A percentile compares a stretch with the other conserved stretches of the same genome.
Evolutionary conservation across 2,797 vertebrate genomes (phyloP).

Genomic region (Sparus aurata): DNA sequence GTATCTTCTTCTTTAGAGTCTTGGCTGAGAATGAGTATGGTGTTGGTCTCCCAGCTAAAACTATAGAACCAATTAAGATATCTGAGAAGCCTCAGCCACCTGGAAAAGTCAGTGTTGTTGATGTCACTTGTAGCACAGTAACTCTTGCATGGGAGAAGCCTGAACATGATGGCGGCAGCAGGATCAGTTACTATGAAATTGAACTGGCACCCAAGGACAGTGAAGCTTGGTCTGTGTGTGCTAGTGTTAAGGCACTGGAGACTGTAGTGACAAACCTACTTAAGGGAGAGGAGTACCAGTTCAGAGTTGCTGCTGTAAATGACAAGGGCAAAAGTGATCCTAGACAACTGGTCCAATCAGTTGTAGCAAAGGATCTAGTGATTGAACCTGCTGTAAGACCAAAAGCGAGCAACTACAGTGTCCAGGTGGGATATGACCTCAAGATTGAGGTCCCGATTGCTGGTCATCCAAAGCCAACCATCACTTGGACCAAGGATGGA

Average conservation of each 20-base stretch:
- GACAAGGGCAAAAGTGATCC: slow-evolving; percentile 98
- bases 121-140: slow-evolving; percentile 93
- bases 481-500: slow-evolving; percentile 96
- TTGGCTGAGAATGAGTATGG: slow-evolving; percentile 97
- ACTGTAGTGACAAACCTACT: slow-evolving; percentile 92
- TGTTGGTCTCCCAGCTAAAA: slow-evolving; percentile 93
- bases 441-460: slow-evolving; percentile 95
- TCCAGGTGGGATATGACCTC: slow-evolving; percentile 96
- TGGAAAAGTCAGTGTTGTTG: slow-evolving; percentile 95
- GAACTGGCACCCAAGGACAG: slow-evolving; percentile 95
- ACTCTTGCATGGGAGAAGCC: slow-evolving; percentile 96
- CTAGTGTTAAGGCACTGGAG: slow-evolving; percentile 92
- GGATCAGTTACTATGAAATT: slow-evolving; percentile 94
- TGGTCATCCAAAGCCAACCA: slow-evolving; percentile 95
- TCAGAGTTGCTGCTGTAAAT: slow-evolving; percentile 96
- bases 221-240: slow-evolving; percentile 94
- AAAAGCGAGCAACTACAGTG: slow-evolving; percentile 90
- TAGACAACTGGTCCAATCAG: slow-evolving; percentile 91
- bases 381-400: slow-evolving; percentile 94
- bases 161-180: slow-evolving; percentile 96
- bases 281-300: slow-evolving; percentile 95
- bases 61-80: slow-evolving; percentile 92
- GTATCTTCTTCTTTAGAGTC: slow-evolving; percentile 96
- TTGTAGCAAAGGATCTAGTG: slow-evolving; percentile 95
- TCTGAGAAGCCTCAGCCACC: slow-evolving; percentile 98